Evolutionary conservation across 2,113 vertebrate genomes (phyloP).

Genomic region (Clarias macrocephalus): DNA sequence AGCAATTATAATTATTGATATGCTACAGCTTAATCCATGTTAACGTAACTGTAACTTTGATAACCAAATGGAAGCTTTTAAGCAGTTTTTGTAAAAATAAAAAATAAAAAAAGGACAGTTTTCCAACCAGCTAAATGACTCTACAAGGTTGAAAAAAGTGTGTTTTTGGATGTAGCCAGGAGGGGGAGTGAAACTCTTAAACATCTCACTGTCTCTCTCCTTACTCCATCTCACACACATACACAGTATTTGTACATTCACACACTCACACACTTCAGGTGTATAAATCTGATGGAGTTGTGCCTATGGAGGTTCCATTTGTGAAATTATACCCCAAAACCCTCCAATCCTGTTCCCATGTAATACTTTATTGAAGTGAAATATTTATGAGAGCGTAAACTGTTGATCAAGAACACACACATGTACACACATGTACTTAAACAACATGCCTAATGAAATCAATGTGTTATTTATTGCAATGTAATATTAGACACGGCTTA

Average conservation of each 20-base stretch:
- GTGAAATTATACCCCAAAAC: background rate
- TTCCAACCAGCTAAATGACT: background rate
- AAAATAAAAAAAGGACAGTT: background rate
- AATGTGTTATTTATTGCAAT: background rate
- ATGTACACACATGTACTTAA: background rate
- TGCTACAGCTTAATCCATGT: background rate
- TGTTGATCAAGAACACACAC: background rate
- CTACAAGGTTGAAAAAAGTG: background rate
- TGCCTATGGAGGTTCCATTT: background rate
- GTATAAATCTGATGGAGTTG: background rate
- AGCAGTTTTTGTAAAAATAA: background rate
- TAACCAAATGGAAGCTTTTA: background rate
- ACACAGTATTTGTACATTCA: background rate
- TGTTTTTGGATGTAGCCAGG: background rate
- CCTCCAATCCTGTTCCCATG: background rate
- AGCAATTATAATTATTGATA: background rate
- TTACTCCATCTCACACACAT: background rate
- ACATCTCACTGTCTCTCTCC: background rate
- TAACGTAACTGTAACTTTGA: background rate
- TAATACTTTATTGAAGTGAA: background rate
- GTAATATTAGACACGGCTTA: background rate
- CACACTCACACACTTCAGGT: background rate
- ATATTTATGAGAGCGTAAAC: background rate
- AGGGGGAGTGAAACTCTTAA: conserved; percentile 3
- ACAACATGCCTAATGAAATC: background rate